Conservation (phyloP, 2,113 vertebrate genomes). For the Jacana jacana region DNA sequence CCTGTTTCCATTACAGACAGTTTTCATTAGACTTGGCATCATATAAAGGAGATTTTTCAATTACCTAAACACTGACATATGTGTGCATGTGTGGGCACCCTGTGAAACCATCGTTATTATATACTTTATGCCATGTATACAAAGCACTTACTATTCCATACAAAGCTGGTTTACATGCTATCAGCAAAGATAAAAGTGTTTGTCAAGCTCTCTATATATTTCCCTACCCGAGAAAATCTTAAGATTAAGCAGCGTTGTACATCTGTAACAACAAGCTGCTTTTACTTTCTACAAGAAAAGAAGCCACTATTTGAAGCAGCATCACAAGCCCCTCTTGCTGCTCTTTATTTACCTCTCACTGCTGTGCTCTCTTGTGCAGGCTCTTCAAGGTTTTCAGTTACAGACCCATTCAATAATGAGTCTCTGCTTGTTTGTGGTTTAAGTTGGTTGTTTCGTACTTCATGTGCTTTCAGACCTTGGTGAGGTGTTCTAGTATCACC, state of each 20-base stretch:
- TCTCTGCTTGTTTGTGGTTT: slow-evolving; percentile 56
- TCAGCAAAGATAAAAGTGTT: background rate
- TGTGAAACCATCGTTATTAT: background rate
- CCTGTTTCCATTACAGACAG: background rate
- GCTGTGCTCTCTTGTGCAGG: background rate
- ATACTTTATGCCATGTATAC: background rate
- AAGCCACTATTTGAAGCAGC: background rate
- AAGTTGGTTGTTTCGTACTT: slow-evolving; percentile 52
- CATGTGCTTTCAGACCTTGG: slow-evolving; percentile 68
- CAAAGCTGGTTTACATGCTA: background rate
- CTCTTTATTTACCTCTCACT: slow-evolving; percentile 56
- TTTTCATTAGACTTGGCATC: background rate
- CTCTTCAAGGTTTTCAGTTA: background rate
- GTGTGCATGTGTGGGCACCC: background rate
- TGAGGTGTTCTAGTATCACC: slow-evolving; percentile 44
- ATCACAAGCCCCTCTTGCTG: background rate
- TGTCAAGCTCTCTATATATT: background rate
- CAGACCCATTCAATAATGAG: slow-evolving; percentile 31
- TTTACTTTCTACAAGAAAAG: slow-evolving; percentile 15
- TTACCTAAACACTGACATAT: background rate
- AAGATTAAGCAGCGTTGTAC: background rate
- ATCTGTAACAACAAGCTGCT: background rate
- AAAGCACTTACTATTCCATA: background rate
- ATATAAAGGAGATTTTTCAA: background rate
- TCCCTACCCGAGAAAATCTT: background rate